Evolutionary conservation across 2,113 vertebrate species (phyloP).

Genomic region (Delphinus delphis): DNA sequence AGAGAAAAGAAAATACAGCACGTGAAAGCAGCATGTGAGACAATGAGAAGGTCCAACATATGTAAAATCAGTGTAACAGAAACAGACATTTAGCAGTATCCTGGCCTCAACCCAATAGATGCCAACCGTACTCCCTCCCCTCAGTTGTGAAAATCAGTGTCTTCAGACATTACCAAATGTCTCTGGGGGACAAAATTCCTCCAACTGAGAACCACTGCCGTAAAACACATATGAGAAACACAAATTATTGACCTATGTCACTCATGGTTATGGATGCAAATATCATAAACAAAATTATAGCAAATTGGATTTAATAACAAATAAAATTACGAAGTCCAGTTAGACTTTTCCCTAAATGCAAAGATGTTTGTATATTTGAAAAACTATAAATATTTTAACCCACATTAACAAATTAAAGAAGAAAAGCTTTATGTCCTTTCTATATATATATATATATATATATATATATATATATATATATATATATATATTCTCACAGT

Average conservation of each 20-base stretch:
- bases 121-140: background rate
- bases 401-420: background rate
- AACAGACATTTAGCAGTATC: background rate
- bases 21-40: background rate
- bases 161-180: background rate
- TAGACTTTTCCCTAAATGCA: background rate
- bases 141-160: background rate
- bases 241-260: background rate
- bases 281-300: background rate
- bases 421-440: background rate
- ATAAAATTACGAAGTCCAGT: background rate
- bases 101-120: background rate
- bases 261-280: background rate
- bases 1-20: background rate
- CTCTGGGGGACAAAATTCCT: background rate
- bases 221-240: background rate
- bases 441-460: background rate
- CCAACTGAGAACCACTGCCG: background rate
- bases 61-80: background rate
- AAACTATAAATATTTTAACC: background rate
- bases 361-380: background rate
- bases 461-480: background rate
- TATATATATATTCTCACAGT: background rate
- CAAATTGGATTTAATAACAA: conserved; percentile 9
- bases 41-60: background rate